Evolutionary conservation across 2,113 vertebrate genomes (phyloP).

Genomic region (Paradoxurus hermaphroditus): DNA sequence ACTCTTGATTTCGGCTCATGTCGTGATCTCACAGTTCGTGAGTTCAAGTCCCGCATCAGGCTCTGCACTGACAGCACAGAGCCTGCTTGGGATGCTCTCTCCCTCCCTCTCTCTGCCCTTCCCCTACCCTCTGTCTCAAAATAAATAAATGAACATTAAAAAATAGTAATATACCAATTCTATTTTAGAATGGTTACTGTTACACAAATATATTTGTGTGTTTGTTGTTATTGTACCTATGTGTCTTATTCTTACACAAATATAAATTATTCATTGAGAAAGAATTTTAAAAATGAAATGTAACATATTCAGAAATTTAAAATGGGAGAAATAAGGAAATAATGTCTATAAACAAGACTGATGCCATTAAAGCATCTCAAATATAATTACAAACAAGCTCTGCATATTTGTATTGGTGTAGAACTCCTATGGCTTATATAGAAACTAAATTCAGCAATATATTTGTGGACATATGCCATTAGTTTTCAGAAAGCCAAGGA

Average conservation of each 20-base stretch:
- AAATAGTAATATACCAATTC: not conserved
- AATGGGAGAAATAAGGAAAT: not conserved
- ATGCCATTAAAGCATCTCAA: conserved; percentile 22
- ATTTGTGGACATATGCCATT: not conserved
- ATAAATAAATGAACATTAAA: too few species aligned
- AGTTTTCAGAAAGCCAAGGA: not conserved
- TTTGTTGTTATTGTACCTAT: not conserved
- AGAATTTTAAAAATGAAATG: conserved; percentile 15
- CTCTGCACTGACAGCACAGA: too few species aligned
- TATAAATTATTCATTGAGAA: conserved; percentile 27
- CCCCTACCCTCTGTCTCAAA: too few species aligned
- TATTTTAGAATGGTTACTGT: not conserved
- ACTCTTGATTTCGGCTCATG: too few species aligned
- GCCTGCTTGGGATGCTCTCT: too few species aligned
- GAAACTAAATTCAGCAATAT: not conserved
- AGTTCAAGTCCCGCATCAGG: too few species aligned
- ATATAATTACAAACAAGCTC: conserved; percentile 8
- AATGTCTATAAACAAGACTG: conserved; percentile 11
- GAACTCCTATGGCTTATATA: not conserved
- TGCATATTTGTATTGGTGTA: not conserved
- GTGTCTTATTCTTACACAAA: not conserved
- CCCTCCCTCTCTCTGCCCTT: too few species aligned
- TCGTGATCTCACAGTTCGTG: too few species aligned
- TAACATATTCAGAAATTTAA: not conserved
- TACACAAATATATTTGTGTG: not conserved